phyloP scores from a whole-genome alignment of 1,140 invertebrate species.

The Rhynchophorus ferrugineus region DNA sequence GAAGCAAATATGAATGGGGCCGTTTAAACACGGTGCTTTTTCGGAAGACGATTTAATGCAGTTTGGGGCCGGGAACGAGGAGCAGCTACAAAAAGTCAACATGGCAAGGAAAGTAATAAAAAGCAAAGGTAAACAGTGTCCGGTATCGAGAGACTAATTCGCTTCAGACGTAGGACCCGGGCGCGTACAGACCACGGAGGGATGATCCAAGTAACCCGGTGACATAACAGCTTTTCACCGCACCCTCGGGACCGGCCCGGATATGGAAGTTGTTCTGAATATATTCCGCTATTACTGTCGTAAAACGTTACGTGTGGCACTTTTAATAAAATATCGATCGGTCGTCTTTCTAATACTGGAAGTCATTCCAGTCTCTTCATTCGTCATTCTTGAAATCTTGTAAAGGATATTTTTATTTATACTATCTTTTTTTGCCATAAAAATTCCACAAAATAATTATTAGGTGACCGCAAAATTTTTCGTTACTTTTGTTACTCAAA shows the following conservation, averaged over 20 bases:
- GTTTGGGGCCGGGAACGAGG: not conserved
- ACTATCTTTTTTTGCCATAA: too few species aligned
- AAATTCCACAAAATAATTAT: too few species aligned
- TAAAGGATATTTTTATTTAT: too few species aligned
- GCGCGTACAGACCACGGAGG: constrained; percentile 15
- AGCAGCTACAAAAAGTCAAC: not conserved
- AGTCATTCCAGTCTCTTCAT: too few species aligned
- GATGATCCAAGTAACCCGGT: constrained; percentile 21
- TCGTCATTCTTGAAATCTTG: too few species aligned
- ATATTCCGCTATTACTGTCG: constrained; percentile 13
- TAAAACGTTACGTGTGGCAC: constrained; percentile 13
- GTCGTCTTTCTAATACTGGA: too few species aligned
- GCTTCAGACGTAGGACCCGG: not conserved
- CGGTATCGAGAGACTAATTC: not conserved
- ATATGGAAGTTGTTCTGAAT: constrained; percentile 15
- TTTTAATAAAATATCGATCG: constrained; percentile 20
- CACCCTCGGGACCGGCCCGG: constrained; percentile 10
- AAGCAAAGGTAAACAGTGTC: not conserved
- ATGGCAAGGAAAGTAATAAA: not conserved
- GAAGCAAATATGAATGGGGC: constrained; percentile 18
- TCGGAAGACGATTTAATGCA: not conserved
- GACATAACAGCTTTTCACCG: constrained; percentile 25
- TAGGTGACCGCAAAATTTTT: too few species aligned
- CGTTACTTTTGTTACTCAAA: too few species aligned
- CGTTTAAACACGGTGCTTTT: too few species aligned